A percentile compares a stretch with the other conserved stretches of the same genome.
These are phyloP conservation scores for Spodoptera frugiperda DNA, from an alignment of 1,140 invertebrate species.

Conservation along the genomic window DNA sequence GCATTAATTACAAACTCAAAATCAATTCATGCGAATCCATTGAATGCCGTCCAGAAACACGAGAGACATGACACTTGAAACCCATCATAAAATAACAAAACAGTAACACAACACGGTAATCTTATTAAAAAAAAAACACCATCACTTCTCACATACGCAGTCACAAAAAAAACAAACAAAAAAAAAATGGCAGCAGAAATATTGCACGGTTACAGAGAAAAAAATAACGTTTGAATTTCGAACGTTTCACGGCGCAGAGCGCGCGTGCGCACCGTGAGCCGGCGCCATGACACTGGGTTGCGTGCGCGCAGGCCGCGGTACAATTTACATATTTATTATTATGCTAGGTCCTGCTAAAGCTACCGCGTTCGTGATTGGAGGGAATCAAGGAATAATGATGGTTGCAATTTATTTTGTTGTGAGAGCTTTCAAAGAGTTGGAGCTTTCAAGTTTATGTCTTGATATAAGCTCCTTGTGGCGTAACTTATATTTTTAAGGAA, in stretches of 20 bases:
- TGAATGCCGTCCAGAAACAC: conserved; percentile 31
- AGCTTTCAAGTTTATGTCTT: neutral
- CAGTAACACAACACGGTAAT: conserved; percentile 36
- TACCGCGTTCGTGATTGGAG: conserved; percentile 38
- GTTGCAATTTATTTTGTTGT: conserved; percentile 29
- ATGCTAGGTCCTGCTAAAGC: conserved; percentile 50
- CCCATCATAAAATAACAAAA: conserved; percentile 46
- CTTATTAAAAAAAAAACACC: conserved; percentile 30
- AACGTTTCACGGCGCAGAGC: conserved; percentile 31
- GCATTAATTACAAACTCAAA: conserved; percentile 27
- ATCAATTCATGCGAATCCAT: conserved; percentile 25
- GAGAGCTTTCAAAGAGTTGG: conserved; percentile 6
- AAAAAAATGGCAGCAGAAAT: conserved; percentile 2
- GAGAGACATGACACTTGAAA: conserved; percentile 40
- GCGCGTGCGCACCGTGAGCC: conserved; percentile 45
- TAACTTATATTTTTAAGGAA: too few relatives aligned
- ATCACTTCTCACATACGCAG: conserved; percentile 5
- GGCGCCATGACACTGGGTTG: conserved; percentile 53
- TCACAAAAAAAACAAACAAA: conserved; percentile 18
- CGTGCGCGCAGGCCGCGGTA: conserved; percentile 21
- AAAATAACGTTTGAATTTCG: conserved; percentile 13
- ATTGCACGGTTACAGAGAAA: conserved; percentile 40
- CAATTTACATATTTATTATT: conserved; percentile 52
- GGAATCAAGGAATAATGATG: conserved; percentile 28
- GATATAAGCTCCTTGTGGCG: too few relatives aligned